These are phyloP conservation scores for Drosophila atroscutellata DNA, from an alignment of 2,888 invertebrate species.

Conservation along the genomic window DNA sequence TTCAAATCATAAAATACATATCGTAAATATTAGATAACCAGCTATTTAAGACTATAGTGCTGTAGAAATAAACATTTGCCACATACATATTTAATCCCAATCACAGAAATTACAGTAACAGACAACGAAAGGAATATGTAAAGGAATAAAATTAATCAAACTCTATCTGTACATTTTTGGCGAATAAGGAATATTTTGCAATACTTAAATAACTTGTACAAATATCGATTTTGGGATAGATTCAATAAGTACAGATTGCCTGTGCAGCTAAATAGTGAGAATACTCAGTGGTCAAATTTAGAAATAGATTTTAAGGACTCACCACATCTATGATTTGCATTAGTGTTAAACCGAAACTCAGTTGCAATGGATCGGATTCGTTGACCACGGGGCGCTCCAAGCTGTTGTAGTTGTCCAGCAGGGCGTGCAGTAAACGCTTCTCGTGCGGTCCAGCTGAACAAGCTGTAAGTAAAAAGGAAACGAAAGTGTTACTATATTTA, in stretches of 20 bases:
- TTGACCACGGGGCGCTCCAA: conserved; percentile 97
- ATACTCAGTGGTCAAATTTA: neutral
- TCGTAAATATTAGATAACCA: neutral
- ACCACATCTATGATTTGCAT: conserved; percentile 99
- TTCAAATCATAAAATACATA: neutral
- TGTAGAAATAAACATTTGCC: neutral
- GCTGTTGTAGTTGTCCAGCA: conserved; percentile 96
- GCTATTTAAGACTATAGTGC: neutral
- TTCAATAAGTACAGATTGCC: neutral
- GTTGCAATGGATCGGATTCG: conserved; percentile 97
- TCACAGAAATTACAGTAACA: neutral
- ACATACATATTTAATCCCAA: neutral
- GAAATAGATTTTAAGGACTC: conserved; percentile 84
- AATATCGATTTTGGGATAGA: neutral
- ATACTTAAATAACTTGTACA: neutral
- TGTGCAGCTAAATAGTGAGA: neutral
- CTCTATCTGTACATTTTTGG: neutral
- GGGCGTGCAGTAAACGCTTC: conserved; percentile 94
- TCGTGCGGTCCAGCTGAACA: conserved; percentile 95
- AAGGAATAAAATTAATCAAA: too few relatives aligned
- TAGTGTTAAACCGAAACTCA: conserved; percentile 97
- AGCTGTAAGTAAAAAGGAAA: conserved; percentile 86
- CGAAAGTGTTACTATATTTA: neutral
- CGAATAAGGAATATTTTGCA: neutral
- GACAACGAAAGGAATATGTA: neutral